These are phyloP conservation scores for Trachelipus rathkii DNA, from an alignment of 1,140 invertebrate species.

Conservation along the genomic window DNA sequence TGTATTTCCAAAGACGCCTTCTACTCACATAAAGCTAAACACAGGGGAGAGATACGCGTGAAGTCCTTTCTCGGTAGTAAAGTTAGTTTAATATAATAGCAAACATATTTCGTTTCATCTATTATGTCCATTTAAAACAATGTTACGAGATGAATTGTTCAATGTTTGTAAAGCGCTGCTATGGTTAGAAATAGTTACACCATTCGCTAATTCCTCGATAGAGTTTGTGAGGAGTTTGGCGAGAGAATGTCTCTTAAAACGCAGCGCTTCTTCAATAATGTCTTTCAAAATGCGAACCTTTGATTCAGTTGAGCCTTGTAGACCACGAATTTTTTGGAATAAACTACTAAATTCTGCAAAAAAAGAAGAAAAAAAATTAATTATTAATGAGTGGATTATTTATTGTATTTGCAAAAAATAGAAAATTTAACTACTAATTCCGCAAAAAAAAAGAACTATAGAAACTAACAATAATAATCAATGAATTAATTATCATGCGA, in stretches of 20 bases:
- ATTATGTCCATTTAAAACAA: constrained; percentile 4
- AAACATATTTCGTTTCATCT: not conserved
- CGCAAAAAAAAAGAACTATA: no score
- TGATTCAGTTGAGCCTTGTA: constrained; percentile 67
- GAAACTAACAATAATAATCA: no score
- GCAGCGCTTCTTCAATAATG: constrained; percentile 69
- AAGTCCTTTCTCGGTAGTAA: no score
- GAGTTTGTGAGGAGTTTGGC: constrained; percentile 38
- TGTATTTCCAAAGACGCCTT: no score
- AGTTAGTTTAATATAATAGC: no score
- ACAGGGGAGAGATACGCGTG: no score
- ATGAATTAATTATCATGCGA: no score
- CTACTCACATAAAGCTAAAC: no score
- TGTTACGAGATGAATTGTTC: not conserved
- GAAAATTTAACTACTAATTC: constrained; percentile 24
- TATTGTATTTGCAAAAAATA: not conserved
- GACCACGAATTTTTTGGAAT: constrained; percentile 63
- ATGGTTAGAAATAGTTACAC: not conserved
- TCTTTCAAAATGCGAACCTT: constrained; percentile 66
- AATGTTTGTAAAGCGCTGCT: not conserved
- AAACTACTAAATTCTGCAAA: constrained; percentile 68
- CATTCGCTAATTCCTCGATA: not conserved
- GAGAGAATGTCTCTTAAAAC: constrained; percentile 73
- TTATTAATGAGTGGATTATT: constrained; percentile 45
- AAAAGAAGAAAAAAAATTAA: constrained; percentile 52